Evolutionary conservation across 2,113 vertebrate species (phyloP).

Genomic region (Prietella phreatophila): DNA sequence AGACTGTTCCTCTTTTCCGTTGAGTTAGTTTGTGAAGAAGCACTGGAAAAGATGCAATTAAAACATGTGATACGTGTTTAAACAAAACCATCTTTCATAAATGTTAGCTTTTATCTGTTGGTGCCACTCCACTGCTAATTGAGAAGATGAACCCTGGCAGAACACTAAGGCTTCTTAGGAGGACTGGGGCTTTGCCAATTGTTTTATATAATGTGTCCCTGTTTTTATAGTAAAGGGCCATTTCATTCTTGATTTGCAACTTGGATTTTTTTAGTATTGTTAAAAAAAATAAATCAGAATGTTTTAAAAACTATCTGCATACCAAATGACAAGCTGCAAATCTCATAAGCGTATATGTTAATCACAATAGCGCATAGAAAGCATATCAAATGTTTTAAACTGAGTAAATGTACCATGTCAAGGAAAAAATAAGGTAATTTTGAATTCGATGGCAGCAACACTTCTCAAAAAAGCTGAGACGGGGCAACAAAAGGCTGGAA

Average conservation of each 20-base stretch:
- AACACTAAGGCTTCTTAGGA: background rate
- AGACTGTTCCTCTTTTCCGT: background rate
- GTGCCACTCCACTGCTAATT: background rate
- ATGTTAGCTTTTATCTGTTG: background rate
- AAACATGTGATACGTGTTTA: background rate
- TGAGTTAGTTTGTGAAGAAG: background rate
- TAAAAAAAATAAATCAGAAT: background rate
- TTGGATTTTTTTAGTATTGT: background rate
- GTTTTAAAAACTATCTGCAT: background rate
- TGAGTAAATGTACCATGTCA: too few relatives aligned
- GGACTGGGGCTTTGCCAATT: background rate
- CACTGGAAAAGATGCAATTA: background rate
- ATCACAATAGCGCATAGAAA: too few relatives aligned
- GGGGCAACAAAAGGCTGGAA: too few relatives aligned
- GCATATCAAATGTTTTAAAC: too few relatives aligned
- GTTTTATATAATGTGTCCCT: background rate
- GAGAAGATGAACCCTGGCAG: background rate
- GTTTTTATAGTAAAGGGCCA: background rate
- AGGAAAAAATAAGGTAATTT: too few relatives aligned
- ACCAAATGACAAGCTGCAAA: background rate
- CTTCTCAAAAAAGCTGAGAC: too few relatives aligned
- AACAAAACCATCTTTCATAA: background rate
- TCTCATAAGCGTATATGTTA: too few relatives aligned
- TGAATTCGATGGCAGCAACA: too few relatives aligned
- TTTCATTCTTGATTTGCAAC: background rate